phyloP scores from a whole-genome alignment of 2,113 vertebrate genomes.

The Collichthys lucidus region DNA sequence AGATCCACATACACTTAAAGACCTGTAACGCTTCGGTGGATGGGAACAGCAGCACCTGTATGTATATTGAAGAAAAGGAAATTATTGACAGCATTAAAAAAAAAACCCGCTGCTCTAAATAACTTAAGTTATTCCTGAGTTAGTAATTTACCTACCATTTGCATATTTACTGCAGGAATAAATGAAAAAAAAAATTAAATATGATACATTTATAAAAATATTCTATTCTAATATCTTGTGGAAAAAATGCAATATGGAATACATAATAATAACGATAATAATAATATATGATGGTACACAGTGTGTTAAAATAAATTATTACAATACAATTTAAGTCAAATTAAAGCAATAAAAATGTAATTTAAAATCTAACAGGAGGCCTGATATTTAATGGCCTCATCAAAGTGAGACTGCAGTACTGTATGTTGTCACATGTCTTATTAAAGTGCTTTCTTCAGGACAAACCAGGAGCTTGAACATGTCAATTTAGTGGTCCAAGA shows the following conservation, averaged over 20 bases:
- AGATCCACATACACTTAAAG: conserved; percentile 52
- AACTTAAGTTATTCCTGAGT: background rate
- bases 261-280: background rate
- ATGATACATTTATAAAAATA: background rate
- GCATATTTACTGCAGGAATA: conserved; percentile 22
- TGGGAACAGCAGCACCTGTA: conserved; percentile 63
- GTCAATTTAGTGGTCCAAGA: conserved; percentile 81
- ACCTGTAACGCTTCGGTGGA: conserved; percentile 44
- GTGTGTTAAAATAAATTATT: background rate
- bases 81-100: conserved; percentile 9
- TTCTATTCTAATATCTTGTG: background rate
- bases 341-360: conserved; percentile 13
- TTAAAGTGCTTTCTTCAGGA: conserved; percentile 77
- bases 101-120: conserved; percentile 16
- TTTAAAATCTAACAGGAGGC: conserved; percentile 31
- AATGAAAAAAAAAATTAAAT: background rate
- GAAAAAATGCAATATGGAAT: background rate
- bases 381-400: conserved; percentile 47
- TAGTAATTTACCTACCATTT: conserved; percentile 8
- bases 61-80: conserved; percentile 4
- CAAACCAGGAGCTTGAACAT: conserved; percentile 75
- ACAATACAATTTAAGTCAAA: background rate
- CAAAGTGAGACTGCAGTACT: conserved; percentile 51
- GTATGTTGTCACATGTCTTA: conserved; percentile 72
- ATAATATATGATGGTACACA: background rate